Percentiles rank a stretch among this genome's conserved stretches.
Conservation (phyloP, 2,113 vertebrate genomes). For the Chionis minor region DNA sequence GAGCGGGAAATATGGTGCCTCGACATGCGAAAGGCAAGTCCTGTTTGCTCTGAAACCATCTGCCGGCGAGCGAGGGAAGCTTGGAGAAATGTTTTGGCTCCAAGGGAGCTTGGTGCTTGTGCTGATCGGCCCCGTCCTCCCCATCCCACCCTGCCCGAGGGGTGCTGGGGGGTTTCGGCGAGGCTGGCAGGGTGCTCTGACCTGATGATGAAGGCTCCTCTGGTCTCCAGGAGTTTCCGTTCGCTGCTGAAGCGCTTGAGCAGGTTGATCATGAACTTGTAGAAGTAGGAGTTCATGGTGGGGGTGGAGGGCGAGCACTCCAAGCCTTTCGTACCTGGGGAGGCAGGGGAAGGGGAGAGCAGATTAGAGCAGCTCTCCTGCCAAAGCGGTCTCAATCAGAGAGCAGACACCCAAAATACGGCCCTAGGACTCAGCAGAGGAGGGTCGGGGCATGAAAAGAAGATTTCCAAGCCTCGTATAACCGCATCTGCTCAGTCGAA, state of each 20-base stretch:
- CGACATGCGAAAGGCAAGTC: neutral
- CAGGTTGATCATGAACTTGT: constrained; percentile 99
- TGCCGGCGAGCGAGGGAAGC: accelerated
- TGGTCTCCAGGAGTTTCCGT: constrained; percentile 89
- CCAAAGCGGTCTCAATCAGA: neutral
- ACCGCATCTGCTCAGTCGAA: neutral
- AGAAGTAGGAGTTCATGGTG: constrained; percentile 99
- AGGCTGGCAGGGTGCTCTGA: constrained; percentile 29
- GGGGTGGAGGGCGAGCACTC: constrained; percentile 93
- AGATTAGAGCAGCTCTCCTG: neutral
- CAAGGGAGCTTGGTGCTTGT: accelerated
- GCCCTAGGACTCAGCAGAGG: neutral
- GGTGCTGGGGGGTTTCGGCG: accelerated
- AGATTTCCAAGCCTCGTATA: neutral
- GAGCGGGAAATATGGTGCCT: neutral
- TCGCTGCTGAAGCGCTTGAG: constrained; percentile 93
- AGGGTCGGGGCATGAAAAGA: neutral
- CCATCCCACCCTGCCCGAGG: accelerated
- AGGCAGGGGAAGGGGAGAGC: neutral
- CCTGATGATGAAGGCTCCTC: constrained; percentile 97
- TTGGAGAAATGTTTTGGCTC: neutral
- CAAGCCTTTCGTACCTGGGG: constrained; percentile 76
- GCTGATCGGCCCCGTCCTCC: neutral
- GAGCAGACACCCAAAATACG: neutral
- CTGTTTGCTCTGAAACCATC: neutral